Percentiles rank a stretch among this genome's conserved stretches.
Conservation (phyloP, 1,140 invertebrate genomes). For the Pogonus chalceus region DNA sequence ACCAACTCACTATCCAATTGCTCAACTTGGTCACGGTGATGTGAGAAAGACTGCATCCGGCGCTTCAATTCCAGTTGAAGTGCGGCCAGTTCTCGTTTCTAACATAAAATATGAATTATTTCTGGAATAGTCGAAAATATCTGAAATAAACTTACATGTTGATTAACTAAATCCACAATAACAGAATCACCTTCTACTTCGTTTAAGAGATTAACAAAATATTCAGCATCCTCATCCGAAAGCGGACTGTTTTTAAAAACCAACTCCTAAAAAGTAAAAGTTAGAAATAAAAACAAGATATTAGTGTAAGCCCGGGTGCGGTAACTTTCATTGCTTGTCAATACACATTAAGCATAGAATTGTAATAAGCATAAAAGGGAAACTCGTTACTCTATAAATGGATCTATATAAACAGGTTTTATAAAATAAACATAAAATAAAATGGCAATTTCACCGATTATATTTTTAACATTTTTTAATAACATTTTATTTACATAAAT, state of each 20-base stretch:
- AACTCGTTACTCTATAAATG: too few species aligned
- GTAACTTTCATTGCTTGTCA: too few species aligned
- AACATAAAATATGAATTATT: slow-evolving; percentile 1
- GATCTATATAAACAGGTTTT: not conserved
- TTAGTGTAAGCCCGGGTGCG: too few species aligned
- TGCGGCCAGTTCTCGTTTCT: slow-evolving; percentile 46
- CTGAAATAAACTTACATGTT: slow-evolving; percentile 43
- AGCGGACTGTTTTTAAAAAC: slow-evolving; percentile 21
- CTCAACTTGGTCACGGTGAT: slow-evolving; percentile 49
- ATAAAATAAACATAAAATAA: slow-evolving; percentile 1
- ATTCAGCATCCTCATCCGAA: slow-evolving; percentile 26
- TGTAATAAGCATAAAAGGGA: too few species aligned
- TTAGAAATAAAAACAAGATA: slow-evolving; percentile 7
- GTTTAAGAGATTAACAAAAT: slow-evolving; percentile 29
- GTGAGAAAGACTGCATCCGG: slow-evolving; percentile 48
- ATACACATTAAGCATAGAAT: too few species aligned
- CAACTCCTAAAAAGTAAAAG: slow-evolving; percentile 24
- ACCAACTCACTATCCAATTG: slow-evolving; percentile 51
- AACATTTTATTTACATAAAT: too few species aligned
- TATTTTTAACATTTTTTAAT: too few species aligned
- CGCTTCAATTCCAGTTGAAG: slow-evolving; percentile 52
- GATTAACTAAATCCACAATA: slow-evolving; percentile 48
- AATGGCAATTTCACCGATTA: too few species aligned
- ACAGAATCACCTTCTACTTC: slow-evolving; percentile 41
- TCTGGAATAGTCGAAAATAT: slow-evolving; percentile 2